Base-by-base conservation (phyloP, 2,888 invertebrate species). In the Macaria liturata region DNA sequence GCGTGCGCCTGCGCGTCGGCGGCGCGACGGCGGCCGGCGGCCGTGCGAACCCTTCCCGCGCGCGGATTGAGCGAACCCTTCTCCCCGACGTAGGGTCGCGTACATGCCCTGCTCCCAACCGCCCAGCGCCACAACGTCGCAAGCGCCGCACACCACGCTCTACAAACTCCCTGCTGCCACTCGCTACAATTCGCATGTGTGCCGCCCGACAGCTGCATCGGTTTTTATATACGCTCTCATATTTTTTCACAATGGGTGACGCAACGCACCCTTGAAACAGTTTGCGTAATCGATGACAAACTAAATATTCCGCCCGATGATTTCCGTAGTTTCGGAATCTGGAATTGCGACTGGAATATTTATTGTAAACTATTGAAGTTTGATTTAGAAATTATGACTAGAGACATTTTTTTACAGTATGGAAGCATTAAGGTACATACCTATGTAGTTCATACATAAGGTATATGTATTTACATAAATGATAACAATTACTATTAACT, bases 251-350 rank as follows among this genome's bases (percentile, higher is more conserved):
- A 89, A 89, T 88, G 76, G 81, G 77, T 78, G 78, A 72, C 80
- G 72, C 81, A 81, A 78, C 86, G 88, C 90, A 91, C 91, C 91
- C 91, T 91, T 91, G 91, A 91, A 91, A 91, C 91, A 91, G 91
- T 91, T 91, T 91, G 91, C 91, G 91, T 89, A 91, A 91, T 91
- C 89, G 90, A 91, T 91, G 91, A 91, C 91, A 91, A 91, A 91
- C 91, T 91, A 91, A 91, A 91, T 89, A 91, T 91, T 91, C 90
- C 91, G 84, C 89, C 88, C 85, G 90, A 85, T 87, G 89, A 91
- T 91, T 91, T 91, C 91, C 91, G 91, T 87, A 88, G 91, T 91
- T 91, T 84, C 81, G 86, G 83, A 86, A 85, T 73, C 67, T 64
- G 46, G 79, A 78, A 3, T 37, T 37, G 34, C 7, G 4, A 4